Conservation (phyloP, 2,113 vertebrate genomes). For the Sterrhoptilus dennistouni region DNA sequence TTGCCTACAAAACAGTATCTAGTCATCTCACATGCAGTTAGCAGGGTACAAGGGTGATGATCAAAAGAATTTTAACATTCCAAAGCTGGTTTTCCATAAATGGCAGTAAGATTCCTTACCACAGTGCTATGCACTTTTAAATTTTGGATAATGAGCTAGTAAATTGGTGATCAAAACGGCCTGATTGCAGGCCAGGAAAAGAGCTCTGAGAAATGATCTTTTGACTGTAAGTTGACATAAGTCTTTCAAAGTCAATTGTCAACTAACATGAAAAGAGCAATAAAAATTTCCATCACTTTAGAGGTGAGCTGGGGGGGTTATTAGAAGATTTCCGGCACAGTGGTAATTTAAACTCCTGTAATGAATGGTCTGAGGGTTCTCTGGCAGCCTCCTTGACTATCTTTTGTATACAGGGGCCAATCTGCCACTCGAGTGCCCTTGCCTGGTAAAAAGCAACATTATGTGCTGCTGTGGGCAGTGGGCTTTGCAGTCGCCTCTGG, state of each 20-base stretch:
- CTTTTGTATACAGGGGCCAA: neutral
- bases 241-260: neutral
- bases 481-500: neutral
- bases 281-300: conserved; percentile 19
- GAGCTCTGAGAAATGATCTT: neutral
- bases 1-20: neutral
- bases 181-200: neutral
- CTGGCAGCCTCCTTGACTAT: neutral
- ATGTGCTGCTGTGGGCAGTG: neutral
- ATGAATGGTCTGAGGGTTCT: neutral
- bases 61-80: neutral
- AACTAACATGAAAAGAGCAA: conserved; percentile 13
- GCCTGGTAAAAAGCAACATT: neutral
- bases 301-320: neutral
- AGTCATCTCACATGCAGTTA: neutral
- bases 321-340: neutral
- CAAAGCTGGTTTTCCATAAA: neutral
- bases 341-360: neutral
- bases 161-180: neutral
- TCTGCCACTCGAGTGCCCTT: neutral
- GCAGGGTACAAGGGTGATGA: neutral
- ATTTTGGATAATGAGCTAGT: neutral
- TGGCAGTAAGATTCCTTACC: neutral
- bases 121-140: neutral
- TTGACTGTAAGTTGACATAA: neutral